A percentile compares a stretch with the other conserved stretches of the same genome.
Conservation (phyloP, 2,888 invertebrate genomes). For the Drosophila paramelanica region DNA sequence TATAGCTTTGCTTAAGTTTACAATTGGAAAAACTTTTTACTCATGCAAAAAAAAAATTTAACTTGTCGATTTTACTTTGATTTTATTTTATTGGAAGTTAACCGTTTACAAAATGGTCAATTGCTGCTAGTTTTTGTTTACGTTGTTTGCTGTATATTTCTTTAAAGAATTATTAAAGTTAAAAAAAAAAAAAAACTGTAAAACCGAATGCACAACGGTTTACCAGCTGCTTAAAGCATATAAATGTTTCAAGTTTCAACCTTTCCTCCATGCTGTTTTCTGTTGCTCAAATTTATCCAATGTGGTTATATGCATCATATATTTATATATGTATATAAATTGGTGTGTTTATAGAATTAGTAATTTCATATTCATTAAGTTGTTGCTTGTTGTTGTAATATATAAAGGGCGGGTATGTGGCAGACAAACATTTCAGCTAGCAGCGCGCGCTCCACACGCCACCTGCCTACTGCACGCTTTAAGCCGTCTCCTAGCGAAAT, state of each 20-base stretch:
- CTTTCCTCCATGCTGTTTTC: conserved; percentile 29
- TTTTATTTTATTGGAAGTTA: conserved; percentile 55
- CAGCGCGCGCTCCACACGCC: conserved; percentile 66
- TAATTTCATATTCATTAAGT: conserved; percentile 76
- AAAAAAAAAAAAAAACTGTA: conserved; percentile 35
- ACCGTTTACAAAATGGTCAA: conserved; percentile 59
- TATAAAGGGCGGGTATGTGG: conserved; percentile 85
- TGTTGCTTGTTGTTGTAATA: conserved; percentile 67
- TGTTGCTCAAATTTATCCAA: conserved; percentile 58
- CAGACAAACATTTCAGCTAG: conserved; percentile 83
- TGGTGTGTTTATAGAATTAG: conserved; percentile 64
- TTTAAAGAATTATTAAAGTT: conserved; percentile 49
- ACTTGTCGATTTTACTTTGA: conserved; percentile 43
- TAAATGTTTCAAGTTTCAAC: conserved; percentile 48
- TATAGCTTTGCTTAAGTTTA: conserved; percentile 24
- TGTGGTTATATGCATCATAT: conserved; percentile 52
- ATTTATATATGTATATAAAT: conserved; percentile 41
- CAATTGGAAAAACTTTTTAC: conserved; percentile 47
- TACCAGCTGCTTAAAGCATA: conserved; percentile 65
- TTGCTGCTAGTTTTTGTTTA: conserved; percentile 62
- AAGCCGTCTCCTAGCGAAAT: conserved; percentile 82
- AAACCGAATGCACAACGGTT: conserved; percentile 45
- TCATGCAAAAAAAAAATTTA: conserved; percentile 55
- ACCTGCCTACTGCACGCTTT: conserved; percentile 63
- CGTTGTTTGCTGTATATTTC: conserved; percentile 59